Evolutionary conservation across 2,888 invertebrate species (phyloP).

Genomic region (Litoditis marina): DNA sequence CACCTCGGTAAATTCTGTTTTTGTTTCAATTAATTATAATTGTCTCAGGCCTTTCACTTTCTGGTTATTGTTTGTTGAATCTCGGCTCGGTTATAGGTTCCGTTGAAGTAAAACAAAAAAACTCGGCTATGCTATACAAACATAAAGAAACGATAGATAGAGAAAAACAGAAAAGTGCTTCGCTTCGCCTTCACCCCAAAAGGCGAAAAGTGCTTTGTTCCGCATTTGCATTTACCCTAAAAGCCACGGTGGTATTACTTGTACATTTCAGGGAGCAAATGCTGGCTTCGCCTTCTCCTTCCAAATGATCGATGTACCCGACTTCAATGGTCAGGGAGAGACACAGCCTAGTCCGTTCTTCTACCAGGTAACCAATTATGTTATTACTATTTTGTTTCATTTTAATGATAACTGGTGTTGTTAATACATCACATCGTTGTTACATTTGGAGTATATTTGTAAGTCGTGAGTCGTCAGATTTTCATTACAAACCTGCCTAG

Average conservation of each 20-base stretch:
- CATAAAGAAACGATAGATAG: too few relatives aligned
- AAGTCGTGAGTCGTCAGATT: too few relatives aligned
- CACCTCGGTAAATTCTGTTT: not conserved
- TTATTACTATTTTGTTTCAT: not conserved
- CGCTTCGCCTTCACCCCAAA: not conserved
- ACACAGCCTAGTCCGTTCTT: conserved; percentile 96
- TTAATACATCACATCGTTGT: not conserved
- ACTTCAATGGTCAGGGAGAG: conserved; percentile 93
- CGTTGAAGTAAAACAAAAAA: too few relatives aligned
- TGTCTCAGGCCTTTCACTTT: not conserved
- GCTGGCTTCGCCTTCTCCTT: conserved; percentile 87
- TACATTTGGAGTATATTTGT: too few relatives aligned
- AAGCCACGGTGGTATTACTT: not conserved
- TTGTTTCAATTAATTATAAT: not conserved
- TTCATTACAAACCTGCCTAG: too few relatives aligned
- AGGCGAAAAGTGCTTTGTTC: too few relatives aligned
- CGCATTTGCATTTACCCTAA: too few relatives aligned
- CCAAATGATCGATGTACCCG: conserved; percentile 91
- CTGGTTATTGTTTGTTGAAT: too few relatives aligned
- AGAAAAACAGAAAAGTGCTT: not conserved
- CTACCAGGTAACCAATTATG: conserved; percentile 75
- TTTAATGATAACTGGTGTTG: not conserved
- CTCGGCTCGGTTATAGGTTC: too few relatives aligned
- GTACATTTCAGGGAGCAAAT: conserved; percentile 72
- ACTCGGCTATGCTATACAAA: too few relatives aligned